Percentiles rank a stretch among this genome's conserved stretches.
These are phyloP conservation scores for Drosophila kepulauana DNA, from an alignment of 1,140 invertebrate species.

Conservation along the genomic window DNA sequence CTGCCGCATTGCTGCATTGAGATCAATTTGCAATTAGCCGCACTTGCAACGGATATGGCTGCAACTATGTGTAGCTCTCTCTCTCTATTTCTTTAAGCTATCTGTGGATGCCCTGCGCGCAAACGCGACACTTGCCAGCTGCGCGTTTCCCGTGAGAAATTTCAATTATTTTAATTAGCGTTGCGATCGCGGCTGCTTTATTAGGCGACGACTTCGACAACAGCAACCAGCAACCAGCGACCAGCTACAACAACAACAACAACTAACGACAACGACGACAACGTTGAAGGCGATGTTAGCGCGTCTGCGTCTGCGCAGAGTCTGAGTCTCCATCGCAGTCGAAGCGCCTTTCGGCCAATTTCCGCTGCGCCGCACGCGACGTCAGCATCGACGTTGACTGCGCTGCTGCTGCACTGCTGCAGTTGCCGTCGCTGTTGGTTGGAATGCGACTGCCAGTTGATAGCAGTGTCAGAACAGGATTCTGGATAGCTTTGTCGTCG, in stretches of 20 bases:
- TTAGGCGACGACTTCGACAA: constrained; percentile 44
- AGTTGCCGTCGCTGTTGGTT: constrained; percentile 23
- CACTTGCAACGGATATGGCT: constrained; percentile 74
- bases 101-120: constrained; percentile 63
- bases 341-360: constrained; percentile 59
- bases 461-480: constrained; percentile 79
- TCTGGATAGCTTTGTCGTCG: constrained; percentile 50
- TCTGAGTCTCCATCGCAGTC: constrained; percentile 43
- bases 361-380: constrained; percentile 72
- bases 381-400: constrained; percentile 1
- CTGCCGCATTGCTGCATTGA: constrained; percentile 34
- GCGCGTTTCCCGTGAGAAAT: constrained; percentile 82
- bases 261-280: constrained; percentile 35
- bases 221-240: constrained; percentile 23
- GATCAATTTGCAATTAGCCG: constrained; percentile 81
- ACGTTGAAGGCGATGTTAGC: constrained; percentile 69
- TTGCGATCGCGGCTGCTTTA: constrained; percentile 75
- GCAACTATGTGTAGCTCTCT: neutral
- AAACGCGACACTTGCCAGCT: constrained; percentile 55
- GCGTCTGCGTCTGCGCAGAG: constrained; percentile 73
- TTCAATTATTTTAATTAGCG: constrained; percentile 84
- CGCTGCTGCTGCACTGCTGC: constrained; percentile 23
- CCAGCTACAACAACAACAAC: constrained; percentile 13
- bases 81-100: neutral
- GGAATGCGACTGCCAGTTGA: constrained; percentile 71